Percentiles rank a stretch among this genome's conserved stretches.
phyloP scores from a whole-genome alignment of 1,140 invertebrate species.

The Polyergus mexicanus region DNA sequence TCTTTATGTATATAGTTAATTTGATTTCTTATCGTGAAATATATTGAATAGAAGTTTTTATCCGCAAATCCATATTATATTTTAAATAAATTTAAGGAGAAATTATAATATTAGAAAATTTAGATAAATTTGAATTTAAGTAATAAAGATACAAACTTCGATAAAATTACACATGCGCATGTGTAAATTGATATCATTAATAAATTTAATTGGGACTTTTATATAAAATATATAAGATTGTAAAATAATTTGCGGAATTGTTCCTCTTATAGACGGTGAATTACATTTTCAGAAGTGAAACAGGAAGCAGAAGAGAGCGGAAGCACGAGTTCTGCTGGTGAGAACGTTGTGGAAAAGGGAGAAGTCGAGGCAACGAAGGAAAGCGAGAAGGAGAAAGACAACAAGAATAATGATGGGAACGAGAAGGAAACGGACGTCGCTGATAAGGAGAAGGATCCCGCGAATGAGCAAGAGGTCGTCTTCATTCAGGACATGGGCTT shows the following conservation, averaged over 20 bases:
- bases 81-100: neutral
- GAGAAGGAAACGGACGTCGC: constrained; percentile 77
- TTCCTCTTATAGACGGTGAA: neutral
- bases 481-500: constrained; percentile 98
- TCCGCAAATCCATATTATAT: neutral
- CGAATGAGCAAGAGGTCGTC: constrained; percentile 92
- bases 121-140: neutral
- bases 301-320: constrained; percentile 76
- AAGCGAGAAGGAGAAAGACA: constrained; percentile 83
- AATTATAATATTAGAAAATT: constrained; percentile 2
- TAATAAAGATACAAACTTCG: neutral
- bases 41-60: neutral
- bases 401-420: constrained; percentile 80
- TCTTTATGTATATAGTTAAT: neutral
- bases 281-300: constrained; percentile 76
- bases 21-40: neutral
- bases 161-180: neutral
- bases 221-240: neutral
- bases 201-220: neutral
- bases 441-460: constrained; percentile 83
- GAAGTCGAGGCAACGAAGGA: constrained; percentile 87
- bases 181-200: neutral
- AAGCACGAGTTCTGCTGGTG: constrained; percentile 74
- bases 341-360: constrained; percentile 86
- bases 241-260: neutral